A percentile compares a stretch with the other conserved stretches of the same genome.
Conservation (phyloP, 2,113 vertebrate genomes). For the Epinephelus cyanopodus region DNA sequence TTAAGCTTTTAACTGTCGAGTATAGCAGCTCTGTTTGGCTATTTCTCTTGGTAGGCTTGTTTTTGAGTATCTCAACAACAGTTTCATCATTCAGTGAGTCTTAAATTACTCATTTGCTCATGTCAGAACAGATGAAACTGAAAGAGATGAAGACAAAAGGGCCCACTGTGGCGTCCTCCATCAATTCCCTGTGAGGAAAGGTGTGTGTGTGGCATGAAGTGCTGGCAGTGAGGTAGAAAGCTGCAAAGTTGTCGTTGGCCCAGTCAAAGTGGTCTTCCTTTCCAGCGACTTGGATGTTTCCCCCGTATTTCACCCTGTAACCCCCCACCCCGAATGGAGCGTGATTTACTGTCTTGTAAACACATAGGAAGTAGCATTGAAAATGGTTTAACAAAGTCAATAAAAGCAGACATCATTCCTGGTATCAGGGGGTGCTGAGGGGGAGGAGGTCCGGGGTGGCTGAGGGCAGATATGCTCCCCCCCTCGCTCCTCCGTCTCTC, state of each 20-base stretch:
- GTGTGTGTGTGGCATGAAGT: constrained; percentile 24
- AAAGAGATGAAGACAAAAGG: constrained; percentile 38
- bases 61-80: constrained; percentile 20
- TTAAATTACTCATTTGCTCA: constrained; percentile 38
- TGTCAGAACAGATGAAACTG: constrained; percentile 21
- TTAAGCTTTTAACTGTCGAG: constrained; percentile 60
- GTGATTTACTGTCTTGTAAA: constrained; percentile 89
- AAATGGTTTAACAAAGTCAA: constrained; percentile 89
- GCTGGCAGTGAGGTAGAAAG: constrained; percentile 53
- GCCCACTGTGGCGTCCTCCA: constrained; percentile 21
- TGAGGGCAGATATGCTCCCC: constrained; percentile 55
- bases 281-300: constrained; percentile 57
- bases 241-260: constrained; percentile 67
- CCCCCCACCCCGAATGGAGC: constrained; percentile 67
- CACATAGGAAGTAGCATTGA: constrained; percentile 87
- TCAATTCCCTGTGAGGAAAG: constrained; percentile 29
- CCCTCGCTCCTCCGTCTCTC: constrained; percentile 33
- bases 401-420: constrained; percentile 87
- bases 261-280: constrained; percentile 46
- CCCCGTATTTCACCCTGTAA: constrained; percentile 50
- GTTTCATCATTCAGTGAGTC: constrained; percentile 4
- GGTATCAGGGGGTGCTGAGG: constrained; percentile 72
- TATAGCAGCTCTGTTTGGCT: constrained; percentile 6
- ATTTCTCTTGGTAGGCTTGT: constrained; percentile 18
- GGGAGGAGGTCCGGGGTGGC: constrained; percentile 47